phyloP scores from a whole-genome alignment of 2,113 vertebrate species.

The Hippocampus guttulatus region DNA sequence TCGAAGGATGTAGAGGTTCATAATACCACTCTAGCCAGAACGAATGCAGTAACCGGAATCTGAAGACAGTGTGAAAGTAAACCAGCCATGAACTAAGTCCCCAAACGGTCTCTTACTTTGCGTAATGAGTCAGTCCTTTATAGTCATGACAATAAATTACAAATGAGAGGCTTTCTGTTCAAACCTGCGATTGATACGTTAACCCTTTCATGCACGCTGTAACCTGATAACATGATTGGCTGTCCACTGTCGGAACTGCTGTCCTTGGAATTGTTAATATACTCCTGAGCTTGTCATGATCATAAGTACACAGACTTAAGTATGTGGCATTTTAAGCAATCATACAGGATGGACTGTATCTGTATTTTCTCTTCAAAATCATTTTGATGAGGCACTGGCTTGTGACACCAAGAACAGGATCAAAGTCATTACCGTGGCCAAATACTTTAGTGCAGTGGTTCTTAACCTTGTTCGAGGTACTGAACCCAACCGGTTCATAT shows the following conservation, averaged over 20 bases:
- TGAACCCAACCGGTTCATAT: too few relatives aligned
- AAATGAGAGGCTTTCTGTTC: not conserved
- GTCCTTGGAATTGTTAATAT: not conserved
- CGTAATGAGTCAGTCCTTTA: too few relatives aligned
- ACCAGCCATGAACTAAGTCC: too few relatives aligned
- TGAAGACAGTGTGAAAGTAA: too few relatives aligned
- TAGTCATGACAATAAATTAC: not conserved
- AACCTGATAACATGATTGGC: too few relatives aligned
- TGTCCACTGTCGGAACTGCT: too few relatives aligned
- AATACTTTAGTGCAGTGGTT: not conserved
- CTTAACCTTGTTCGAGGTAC: too few relatives aligned
- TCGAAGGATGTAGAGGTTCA: conserved; percentile 13
- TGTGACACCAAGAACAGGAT: not conserved
- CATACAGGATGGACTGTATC: not conserved
- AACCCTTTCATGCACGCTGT: too few relatives aligned
- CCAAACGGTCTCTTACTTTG: too few relatives aligned
- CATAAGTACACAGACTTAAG: not conserved
- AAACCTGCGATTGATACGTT: not conserved
- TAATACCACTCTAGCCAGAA: conserved; percentile 1
- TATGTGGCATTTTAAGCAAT: not conserved
- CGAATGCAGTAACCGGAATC: too few relatives aligned
- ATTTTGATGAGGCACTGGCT: too few relatives aligned
- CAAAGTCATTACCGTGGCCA: not conserved
- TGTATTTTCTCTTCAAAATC: too few relatives aligned
- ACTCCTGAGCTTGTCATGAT: not conserved